These are phyloP conservation scores for Serrognathus titanus DNA, from an alignment of 2,888 invertebrate species.

Conservation along the genomic window DNA sequence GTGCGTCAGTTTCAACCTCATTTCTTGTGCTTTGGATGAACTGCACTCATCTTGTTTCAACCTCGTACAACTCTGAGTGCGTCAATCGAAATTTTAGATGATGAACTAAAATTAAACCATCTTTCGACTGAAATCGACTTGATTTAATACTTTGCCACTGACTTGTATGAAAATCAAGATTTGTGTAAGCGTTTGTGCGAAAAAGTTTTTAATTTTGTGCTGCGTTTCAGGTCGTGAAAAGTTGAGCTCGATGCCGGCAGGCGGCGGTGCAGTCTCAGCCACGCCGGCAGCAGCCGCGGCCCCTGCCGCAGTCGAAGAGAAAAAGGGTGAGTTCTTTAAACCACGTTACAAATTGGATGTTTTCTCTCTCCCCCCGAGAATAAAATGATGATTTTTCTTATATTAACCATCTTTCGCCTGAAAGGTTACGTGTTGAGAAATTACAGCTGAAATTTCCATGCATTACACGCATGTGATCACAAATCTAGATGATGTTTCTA, in stretches of 20 bases:
- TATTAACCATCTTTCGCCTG: conserved; percentile 73
- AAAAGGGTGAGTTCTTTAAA: conserved; percentile 59
- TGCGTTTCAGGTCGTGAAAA: conserved; percentile 75
- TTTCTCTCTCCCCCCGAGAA: conserved; percentile 28
- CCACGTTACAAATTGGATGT: conserved; percentile 1
- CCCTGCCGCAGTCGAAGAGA: conserved; percentile 60
- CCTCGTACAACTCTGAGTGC: too few species aligned
- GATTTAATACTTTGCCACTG: conserved; percentile 20
- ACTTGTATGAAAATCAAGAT: conserved; percentile 21
- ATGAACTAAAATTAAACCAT: conserved; percentile 58
- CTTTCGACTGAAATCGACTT: conserved; percentile 54
- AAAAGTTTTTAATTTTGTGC: conserved; percentile 1
- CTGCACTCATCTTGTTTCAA: conserved; percentile 21
- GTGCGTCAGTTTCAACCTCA: conserved; percentile 48
- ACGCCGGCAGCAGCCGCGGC: conserved; percentile 63
- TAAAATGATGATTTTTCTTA: conserved; percentile 51
- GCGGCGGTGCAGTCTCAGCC: conserved; percentile 73
- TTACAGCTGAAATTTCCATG: not conserved
- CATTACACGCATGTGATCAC: not conserved
- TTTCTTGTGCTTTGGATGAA: not conserved
- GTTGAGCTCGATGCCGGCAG: conserved; percentile 89
- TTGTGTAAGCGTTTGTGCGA: not conserved
- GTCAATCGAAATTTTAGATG: too few species aligned
- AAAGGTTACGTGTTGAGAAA: conserved; percentile 31
- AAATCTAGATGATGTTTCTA: not conserved